phyloP scores from a whole-genome alignment of 1,140 invertebrate species.

The Pseudobourletiella spinata region DNA sequence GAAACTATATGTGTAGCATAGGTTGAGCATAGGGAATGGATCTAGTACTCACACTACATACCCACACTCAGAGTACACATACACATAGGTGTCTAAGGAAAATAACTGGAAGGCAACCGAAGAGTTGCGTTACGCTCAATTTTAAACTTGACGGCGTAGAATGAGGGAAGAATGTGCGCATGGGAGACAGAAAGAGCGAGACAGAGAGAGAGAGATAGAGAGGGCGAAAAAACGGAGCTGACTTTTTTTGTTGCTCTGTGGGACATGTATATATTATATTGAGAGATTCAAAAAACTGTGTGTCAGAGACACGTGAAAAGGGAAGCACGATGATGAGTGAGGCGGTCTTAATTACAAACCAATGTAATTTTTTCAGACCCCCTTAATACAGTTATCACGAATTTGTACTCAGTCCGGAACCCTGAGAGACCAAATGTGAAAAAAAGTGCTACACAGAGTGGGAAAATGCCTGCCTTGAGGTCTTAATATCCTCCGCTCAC shows the following conservation, averaged over 20 bases:
- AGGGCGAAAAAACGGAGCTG: not conserved
- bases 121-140: too few relatives aligned
- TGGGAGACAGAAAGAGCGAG: not conserved
- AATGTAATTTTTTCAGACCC: conserved; percentile 20
- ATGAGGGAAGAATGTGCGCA: too few relatives aligned
- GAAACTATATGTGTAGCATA: too few relatives aligned
- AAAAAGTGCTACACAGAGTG: not conserved
- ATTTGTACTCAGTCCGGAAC: not conserved
- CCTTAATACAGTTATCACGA: conserved; percentile 31
- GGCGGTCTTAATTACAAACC: conserved; percentile 33
- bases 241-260: not conserved
- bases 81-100: too few relatives aligned
- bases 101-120: too few relatives aligned
- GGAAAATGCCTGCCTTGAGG: conserved; percentile 2
- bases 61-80: too few relatives aligned
- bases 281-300: too few relatives aligned
- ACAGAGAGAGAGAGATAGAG: not conserved
- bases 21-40: too few relatives aligned
- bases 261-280: too few relatives aligned
- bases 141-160: too few relatives aligned
- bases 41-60: too few relatives aligned
- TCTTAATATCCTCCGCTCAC: not conserved
- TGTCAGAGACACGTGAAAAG: not conserved
- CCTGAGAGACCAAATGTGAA: not conserved
- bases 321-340: conserved; percentile 13